Evolutionary conservation across 2,113 vertebrate species (phyloP).

Genomic region (Hydrochoerus hydrochaeris): DNA sequence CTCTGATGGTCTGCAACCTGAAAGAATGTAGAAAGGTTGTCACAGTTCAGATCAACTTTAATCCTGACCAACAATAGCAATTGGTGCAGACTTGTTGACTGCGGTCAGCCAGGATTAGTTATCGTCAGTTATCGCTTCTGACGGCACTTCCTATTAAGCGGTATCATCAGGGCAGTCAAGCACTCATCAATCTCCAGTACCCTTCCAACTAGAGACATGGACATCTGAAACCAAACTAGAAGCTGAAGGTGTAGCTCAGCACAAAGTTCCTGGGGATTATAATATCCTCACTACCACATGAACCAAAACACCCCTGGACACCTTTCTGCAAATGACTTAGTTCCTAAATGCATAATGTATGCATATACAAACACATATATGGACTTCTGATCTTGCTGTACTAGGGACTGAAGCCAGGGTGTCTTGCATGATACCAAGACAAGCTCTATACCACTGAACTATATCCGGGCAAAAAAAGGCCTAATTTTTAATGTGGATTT

Average conservation of each 20-base stretch:
- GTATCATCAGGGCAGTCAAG: conserved; percentile 88
- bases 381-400: background rate
- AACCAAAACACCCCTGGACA: background rate
- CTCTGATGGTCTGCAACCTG: background rate
- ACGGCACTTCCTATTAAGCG: conserved; percentile 96
- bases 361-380: background rate
- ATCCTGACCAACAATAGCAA: background rate
- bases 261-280: background rate
- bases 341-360: background rate
- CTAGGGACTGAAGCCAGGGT: background rate
- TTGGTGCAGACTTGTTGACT: background rate
- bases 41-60: background rate
- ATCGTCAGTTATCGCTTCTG: conserved; percentile 96
- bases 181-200: background rate
- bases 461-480: background rate
- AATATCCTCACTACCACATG: background rate
- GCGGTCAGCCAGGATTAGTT: conserved; percentile 81
- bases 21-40: no score
- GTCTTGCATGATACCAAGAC: background rate
- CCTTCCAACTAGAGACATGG: background rate
- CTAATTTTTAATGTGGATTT: background rate
- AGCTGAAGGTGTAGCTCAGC: background rate
- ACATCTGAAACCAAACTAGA: background rate
- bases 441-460: background rate
- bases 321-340: background rate